Conservation (phyloP, 1,140 invertebrate genomes). For the Anagrus nilaparvatae region DNA sequence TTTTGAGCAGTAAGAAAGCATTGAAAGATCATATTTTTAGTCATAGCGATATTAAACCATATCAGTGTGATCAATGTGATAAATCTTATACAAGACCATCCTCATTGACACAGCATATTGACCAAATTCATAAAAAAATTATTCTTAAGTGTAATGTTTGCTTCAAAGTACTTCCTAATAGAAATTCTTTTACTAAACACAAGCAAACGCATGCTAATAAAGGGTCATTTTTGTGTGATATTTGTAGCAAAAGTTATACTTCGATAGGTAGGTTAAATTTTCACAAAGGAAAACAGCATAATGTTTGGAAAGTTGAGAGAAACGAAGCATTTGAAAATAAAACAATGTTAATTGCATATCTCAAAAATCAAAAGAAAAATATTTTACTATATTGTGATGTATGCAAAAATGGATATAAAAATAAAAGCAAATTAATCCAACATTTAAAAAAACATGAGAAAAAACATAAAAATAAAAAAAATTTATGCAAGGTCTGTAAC, state of each 20-base stretch:
- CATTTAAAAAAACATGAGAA: too few relatives aligned
- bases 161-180: conserved; percentile 48
- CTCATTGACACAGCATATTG: conserved; percentile 57
- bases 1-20: conserved; percentile 41
- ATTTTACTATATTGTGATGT: too few relatives aligned
- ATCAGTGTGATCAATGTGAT: conserved; percentile 57
- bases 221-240: conserved; percentile 38
- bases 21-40: conserved; percentile 43
- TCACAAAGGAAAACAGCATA: too few relatives aligned
- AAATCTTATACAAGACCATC: conserved; percentile 61
- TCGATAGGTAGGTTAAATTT: too few relatives aligned
- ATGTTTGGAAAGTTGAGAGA: too few relatives aligned
- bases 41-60: conserved; percentile 46
- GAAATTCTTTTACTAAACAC: conserved; percentile 35
- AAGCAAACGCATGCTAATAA: conserved; percentile 42
- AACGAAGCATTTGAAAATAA: too few relatives aligned
- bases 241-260: conserved; percentile 48
- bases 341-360: too few relatives aligned
- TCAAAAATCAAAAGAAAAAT: too few relatives aligned
- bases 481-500: too few relatives aligned
- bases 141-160: conserved; percentile 60
- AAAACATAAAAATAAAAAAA: too few relatives aligned
- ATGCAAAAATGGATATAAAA: too few relatives aligned
- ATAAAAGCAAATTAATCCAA: too few relatives aligned
- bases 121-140: conserved; percentile 61